These are phyloP conservation scores for Parnassius orleans DNA, from an alignment of 2,888 invertebrate species.

Conservation along the genomic window DNA sequence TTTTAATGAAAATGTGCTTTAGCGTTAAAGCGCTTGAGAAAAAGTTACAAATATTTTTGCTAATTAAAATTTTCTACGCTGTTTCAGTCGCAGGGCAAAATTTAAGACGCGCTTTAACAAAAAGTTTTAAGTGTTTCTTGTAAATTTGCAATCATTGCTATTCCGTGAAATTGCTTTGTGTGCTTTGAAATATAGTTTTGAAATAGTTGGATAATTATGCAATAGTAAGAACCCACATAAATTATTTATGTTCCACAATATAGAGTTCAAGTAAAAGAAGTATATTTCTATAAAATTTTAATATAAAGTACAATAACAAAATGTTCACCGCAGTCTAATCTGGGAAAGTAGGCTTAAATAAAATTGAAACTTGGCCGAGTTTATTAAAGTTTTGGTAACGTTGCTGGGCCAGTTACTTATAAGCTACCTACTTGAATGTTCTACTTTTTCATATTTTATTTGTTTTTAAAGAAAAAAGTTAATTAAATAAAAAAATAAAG, in stretches of 20 bases:
- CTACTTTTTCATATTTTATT: background rate
- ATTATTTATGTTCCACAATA: background rate
- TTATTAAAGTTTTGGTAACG: conserved; percentile 23
- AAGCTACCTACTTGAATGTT: conserved; percentile 15
- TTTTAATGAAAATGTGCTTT: conserved; percentile 11
- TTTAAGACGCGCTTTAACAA: conserved; percentile 3
- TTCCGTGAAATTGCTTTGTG: no score
- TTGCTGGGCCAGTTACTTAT: conserved; percentile 2
- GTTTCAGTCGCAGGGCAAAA: background rate
- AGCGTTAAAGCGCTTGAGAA: background rate
- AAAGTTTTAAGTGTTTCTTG: background rate
- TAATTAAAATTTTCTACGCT: conserved; percentile 12
- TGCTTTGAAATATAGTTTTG: background rate
- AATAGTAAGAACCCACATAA: background rate
- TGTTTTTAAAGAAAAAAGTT: background rate
- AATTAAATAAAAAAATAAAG: no score
- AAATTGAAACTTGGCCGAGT: conserved; percentile 17
- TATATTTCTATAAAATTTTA: no score
- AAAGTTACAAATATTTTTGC: conserved; percentile 8
- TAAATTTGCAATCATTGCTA: background rate
- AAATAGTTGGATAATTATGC: background rate
- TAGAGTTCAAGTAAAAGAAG: background rate
- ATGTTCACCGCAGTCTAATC: conserved; percentile 1
- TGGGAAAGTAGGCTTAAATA: conserved; percentile 19
- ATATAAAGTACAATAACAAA: conserved; percentile 8